Evolutionary conservation across 2,113 vertebrate species (phyloP), one percentile per base, ranked within the genome.

Genomic region (Alethe diademata): DNA sequence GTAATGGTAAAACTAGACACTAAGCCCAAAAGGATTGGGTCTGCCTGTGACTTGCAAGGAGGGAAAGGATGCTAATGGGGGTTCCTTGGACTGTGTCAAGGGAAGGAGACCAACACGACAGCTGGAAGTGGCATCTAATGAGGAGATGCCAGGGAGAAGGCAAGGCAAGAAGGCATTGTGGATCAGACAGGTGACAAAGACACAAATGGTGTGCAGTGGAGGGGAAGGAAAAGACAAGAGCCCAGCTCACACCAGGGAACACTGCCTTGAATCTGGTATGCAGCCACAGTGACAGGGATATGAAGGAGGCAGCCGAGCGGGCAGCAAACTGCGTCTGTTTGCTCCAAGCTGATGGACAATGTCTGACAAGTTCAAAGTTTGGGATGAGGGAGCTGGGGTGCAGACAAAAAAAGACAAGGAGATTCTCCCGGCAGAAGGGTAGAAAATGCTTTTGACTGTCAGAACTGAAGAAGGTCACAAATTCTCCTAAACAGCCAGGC

Each of bases 121-220:
- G 43, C 67, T 83, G 42, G 26, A 96, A 92, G 60, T 28, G 65
- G 19, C 56, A 53, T 18, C 18, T 62, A 80, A 88, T 38, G 76
- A 38, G 28, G 38, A 64, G 23, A 70, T 12, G 23, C 26, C 54
- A 76, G 71, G 33, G 33, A 83, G 28, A 86, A 87, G 50, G 45
- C 62, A 80, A 84, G 31, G 40, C 14, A 4, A 79, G 25, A 73
- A 75, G 42, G 35, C 50, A 86, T 36, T 0, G 0, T 62, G 47
- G 61, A 87, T 45, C 65, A 67, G 48, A 71, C 70, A 75, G 81
- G 61, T 87, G 81, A 91, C 81, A 86, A 67, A 70, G 70, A 81
- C 73, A 93, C 48, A 88, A 65, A 78, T 2, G 2, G 62, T 73
- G 42, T 2, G 5, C 51, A 73, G 40, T 22, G 58, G 67, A 91